Evolutionary conservation across 92 coral and sea anemone genomes (phyloP), one percentile per base, ranked within the genome.

Genomic region (Zoanthus sansibaricus): DNA sequence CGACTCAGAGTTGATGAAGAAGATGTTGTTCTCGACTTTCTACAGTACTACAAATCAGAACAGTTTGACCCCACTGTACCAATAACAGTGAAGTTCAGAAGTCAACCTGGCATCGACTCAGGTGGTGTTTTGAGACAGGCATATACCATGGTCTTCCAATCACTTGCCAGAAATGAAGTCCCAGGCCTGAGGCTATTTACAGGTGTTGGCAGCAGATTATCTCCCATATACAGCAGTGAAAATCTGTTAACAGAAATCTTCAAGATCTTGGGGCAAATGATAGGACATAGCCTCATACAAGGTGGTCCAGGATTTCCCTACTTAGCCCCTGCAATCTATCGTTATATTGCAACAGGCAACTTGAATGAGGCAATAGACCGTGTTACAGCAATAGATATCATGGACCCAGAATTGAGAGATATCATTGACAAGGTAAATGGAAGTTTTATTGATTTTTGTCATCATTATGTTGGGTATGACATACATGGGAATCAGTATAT

Each of bases 51-150:
- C 45, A 75, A 75, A 33, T 49, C 61, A 17, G 9, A 18, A 7
- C 14, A 7, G 31, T 89, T 84, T 89, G 84, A 89, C 84, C 86
- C 92, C 9, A 83, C 13, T n/a, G 21, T 76, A 2, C 92, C 88
- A 32, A 25, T 77, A 4, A 20, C 21, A 10, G 55, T 83, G 4
- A 88, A 52, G 61, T 67, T 78, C n/a, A 59, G 71, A 59, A 86
- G 90, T 51, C 90, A 86, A 75, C 87, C 93, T 52, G 90, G 82
- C 37, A 45, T 79, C 18, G 93, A 90, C 55, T 78, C 92, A 47
- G 89, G 92, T 13, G 87, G 93, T 15, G 30, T 90, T 17, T n/a
- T 90, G 89, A 72, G 93, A 71, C 93, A 90, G 47, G 89, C 77
- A 69, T 84, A 75, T 48, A 37, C 25, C 33, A 79, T 48, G 18